Conservation (phyloP, 1,140 invertebrate species). For the Zaprionus africanus region DNA sequence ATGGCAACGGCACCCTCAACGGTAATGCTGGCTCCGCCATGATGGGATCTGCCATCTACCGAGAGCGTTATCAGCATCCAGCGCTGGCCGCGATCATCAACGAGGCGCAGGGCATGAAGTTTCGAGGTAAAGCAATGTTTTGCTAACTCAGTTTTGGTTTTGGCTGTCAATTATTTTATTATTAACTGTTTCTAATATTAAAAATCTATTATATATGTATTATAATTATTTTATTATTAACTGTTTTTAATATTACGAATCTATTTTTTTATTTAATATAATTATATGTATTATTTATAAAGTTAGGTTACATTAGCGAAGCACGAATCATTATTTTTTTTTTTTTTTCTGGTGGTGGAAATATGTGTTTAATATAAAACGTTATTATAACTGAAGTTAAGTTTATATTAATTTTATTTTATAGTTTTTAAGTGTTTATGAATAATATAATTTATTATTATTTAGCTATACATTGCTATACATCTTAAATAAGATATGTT, state of each 20-base stretch:
- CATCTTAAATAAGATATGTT: not conserved
- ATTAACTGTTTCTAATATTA: slow-evolving; percentile 7
- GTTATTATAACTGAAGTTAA: too few species aligned
- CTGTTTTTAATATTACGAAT: too few species aligned
- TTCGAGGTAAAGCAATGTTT: slow-evolving; percentile 64
- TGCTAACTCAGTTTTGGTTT: slow-evolving; percentile 20
- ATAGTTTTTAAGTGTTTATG: too few species aligned
- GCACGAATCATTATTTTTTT: too few species aligned
- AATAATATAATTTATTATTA: not conserved
- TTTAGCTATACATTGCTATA: not conserved
- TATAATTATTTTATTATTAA: too few species aligned
- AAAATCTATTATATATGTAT: not conserved
- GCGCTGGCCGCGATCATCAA: slow-evolving; percentile 82
- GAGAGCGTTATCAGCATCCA: slow-evolving; percentile 81
- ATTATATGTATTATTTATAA: too few species aligned
- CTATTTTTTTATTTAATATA: too few species aligned
- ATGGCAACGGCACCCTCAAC: slow-evolving; percentile 64
- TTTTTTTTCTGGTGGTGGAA: too few species aligned
- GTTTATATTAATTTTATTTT: not conserved
- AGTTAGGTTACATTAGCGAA: not conserved
- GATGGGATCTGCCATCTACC: slow-evolving; percentile 77
- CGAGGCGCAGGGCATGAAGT: slow-evolving; percentile 79
- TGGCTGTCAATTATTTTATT: slow-evolving; percentile 27
- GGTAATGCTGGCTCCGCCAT: slow-evolving; percentile 56
- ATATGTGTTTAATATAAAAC: too few species aligned